A percentile compares a stretch with the other conserved stretches of the same genome.
Conservation (phyloP, 2,888 invertebrate genomes). For the Torymus aiolomorphi region DNA sequence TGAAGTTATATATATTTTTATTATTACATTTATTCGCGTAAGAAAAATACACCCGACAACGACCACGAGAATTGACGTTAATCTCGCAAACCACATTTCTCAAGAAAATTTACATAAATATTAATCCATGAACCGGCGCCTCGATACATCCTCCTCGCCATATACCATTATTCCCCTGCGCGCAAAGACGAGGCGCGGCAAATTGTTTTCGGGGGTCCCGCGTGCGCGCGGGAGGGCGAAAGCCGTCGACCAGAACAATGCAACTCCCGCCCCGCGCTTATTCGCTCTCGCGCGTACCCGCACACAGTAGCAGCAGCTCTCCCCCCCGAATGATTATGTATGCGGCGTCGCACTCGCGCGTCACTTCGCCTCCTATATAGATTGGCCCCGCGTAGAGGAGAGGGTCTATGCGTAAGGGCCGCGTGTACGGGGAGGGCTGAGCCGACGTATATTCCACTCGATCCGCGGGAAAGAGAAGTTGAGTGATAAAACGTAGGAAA, state of each 20-base stretch:
- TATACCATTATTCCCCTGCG: neutral
- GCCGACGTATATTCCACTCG: slow-evolving; percentile 3
- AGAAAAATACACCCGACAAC: too few species aligned
- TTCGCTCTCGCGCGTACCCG: neutral
- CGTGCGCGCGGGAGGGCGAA: too few species aligned
- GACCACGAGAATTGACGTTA: too few species aligned
- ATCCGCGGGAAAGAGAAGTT: neutral
- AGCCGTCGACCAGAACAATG: slow-evolving; percentile 50
- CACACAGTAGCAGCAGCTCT: slow-evolving; percentile 32
- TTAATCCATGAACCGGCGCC: neutral
- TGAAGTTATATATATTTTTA: too few species aligned
- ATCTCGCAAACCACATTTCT: too few species aligned
- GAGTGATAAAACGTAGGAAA: neutral
- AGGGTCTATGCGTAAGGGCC: neutral
- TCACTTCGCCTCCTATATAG: slow-evolving; percentile 60
- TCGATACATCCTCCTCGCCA: too few species aligned
- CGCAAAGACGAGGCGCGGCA: neutral
- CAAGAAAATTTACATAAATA: too few species aligned
- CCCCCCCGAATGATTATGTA: slow-evolving; percentile 66
- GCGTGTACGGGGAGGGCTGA: neutral
- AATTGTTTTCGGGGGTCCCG: slow-evolving; percentile 33
- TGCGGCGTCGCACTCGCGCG: slow-evolving; percentile 63
- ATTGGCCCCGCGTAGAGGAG: slow-evolving; percentile 18
- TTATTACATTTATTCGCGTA: too few species aligned
- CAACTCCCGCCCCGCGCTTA: neutral